Conservation (phyloP, 2,888 invertebrate genomes). For the Drosophila recens region DNA sequence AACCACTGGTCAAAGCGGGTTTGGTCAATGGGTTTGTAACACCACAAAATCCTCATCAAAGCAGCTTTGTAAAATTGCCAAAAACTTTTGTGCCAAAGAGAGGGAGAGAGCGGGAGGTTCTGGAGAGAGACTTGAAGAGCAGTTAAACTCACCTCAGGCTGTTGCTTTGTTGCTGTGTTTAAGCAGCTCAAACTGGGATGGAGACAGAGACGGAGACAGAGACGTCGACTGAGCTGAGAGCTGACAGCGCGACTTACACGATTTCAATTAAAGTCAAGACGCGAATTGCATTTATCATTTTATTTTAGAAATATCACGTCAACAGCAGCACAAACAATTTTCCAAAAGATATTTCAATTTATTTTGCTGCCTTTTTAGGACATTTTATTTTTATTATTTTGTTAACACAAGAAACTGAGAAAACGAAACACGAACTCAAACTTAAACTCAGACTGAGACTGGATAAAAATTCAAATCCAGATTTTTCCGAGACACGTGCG, state of each 20-base stretch:
- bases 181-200: conserved; percentile 5
- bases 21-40: conserved; percentile 18
- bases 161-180: conserved; percentile 5
- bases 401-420: background rate
- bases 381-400: conserved; percentile 4
- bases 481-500: conserved; percentile 70
- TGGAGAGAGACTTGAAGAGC: conserved; percentile 8
- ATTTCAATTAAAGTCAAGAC: conserved; percentile 42
- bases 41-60: conserved; percentile 39
- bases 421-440: conserved; percentile 1
- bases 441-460: conserved; percentile 4
- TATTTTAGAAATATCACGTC: conserved; percentile 27
- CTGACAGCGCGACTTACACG: conserved; percentile 23
- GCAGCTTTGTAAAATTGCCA: conserved; percentile 39
- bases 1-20: conserved; percentile 1
- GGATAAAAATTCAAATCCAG: conserved; percentile 28
- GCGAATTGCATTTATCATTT: conserved; percentile 35
- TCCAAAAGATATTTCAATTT: conserved; percentile 27
- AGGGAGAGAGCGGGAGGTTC: background rate
- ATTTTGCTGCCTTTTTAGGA: conserved; percentile 6
- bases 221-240: background rate
- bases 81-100: conserved; percentile 21
- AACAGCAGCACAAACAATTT: conserved; percentile 21
- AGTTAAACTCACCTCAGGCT: conserved; percentile 37
- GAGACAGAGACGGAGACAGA: background rate